These are phyloP conservation scores for Epirrita christyi DNA, from an alignment of 2,888 invertebrate genomes.

Conservation along the genomic window DNA sequence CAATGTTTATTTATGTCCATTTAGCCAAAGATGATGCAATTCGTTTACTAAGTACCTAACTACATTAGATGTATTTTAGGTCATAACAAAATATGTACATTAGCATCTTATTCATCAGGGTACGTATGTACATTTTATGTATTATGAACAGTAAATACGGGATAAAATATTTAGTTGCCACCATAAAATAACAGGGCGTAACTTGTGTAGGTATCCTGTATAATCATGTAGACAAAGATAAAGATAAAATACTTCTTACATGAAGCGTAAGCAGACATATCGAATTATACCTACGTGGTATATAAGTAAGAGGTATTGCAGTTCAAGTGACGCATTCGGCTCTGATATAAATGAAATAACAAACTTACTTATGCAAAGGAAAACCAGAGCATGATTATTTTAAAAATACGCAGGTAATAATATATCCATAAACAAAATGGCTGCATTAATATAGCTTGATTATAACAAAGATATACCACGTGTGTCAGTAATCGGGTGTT, in stretches of 20 bases:
- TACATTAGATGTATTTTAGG: too few relatives aligned
- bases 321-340: conserved; percentile 16
- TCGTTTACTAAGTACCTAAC: too few relatives aligned
- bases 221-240: conserved; percentile 2
- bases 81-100: too few relatives aligned
- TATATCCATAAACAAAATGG: conserved; percentile 52
- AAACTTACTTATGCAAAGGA: not conserved
- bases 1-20: too few relatives aligned
- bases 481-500: conserved; percentile 45
- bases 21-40: too few relatives aligned
- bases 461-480: conserved; percentile 49
- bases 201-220: conserved; percentile 8
- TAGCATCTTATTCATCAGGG: too few relatives aligned
- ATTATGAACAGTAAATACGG: too few relatives aligned
- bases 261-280: conserved; percentile 4
- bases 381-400: not conserved
- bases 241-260: conserved; percentile 5
- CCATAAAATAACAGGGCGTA: conserved; percentile 7
- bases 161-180: too few relatives aligned
- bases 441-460: conserved; percentile 14
- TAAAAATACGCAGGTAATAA: conserved; percentile 2
- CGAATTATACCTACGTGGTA: conserved; percentile 2
- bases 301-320: conserved; percentile 3
- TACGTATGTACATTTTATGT: too few relatives aligned
- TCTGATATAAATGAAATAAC: conserved; percentile 7